Evolutionary conservation across 2,113 vertebrate genomes (phyloP), one percentile per base, ranked within the genome.

Genomic region (Nanorana parkeri): DNA sequence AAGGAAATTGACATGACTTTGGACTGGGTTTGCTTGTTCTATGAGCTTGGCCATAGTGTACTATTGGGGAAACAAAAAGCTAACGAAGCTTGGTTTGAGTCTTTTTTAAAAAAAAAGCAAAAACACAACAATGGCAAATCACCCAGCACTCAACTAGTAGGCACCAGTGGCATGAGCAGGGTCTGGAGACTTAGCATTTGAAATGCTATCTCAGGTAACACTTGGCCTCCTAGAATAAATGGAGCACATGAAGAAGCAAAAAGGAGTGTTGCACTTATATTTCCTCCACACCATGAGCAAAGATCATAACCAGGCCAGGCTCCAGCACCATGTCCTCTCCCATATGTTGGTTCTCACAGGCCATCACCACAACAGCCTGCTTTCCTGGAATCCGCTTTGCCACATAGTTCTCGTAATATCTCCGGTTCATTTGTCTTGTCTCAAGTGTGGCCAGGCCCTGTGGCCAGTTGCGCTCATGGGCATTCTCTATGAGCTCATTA

Each of bases 291-390:
- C 97, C 97, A 1, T 98, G 97, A 0, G 97, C 97, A 78, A 99
- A 99, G 78, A 99, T 98, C 97, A 99, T 98, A 83, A 99, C 97
- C 61, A 99, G 92, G 10, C 97, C 97, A 0, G 97, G 97, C 89
- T 99, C 97, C 78, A 99, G 93, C 87, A 99, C 98, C 97, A 99
- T 99, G 89, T 98, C 97, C 81, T 99, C 97, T 0, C 97, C 97
- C 97, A 99, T 99, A 85, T 99, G 97, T 89, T 98, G 97, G 89
- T 99, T 99, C 88, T 99, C 97, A 1, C 97, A 99, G 86, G 97
- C 97, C 97, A 99, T 97, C 89, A 98, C 96, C 72, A 99, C 97
- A 77, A 99, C 97, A 0, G 97, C 97, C 90, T 99, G 97, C 86
- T 99, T 99, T 85, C 97, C 96, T 2, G 97, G 97, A 87, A 99